Conservation (phyloP, 2,888 invertebrate genomes). For the Dynastes grantii region DNA sequence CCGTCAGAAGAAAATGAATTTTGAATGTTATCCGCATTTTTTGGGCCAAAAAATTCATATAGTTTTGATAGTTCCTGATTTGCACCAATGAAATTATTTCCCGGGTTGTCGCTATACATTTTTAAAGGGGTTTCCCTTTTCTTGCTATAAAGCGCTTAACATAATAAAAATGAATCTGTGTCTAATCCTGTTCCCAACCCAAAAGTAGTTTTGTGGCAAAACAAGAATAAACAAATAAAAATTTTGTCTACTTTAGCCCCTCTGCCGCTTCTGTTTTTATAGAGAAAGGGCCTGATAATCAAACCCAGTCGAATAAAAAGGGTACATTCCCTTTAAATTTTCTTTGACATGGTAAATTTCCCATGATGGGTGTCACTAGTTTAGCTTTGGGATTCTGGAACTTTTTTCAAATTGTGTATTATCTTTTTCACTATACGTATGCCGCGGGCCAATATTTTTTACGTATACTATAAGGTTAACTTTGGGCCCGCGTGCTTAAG, state of each 20-base stretch:
- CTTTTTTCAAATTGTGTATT: too few relatives aligned
- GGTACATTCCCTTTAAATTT: background rate
- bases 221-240: background rate
- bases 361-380: slow-evolving; percentile 20
- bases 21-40: background rate
- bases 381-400: too few relatives aligned
- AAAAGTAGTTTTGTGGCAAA: too few relatives aligned
- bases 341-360: slow-evolving; percentile 3
- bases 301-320: background rate
- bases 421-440: background rate
- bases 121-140: slow-evolving; percentile 1
- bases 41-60: background rate
- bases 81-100: slow-evolving; percentile 6
- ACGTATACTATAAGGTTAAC: background rate
- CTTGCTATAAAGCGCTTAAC: slow-evolving; percentile 7
- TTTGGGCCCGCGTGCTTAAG: slow-evolving; percentile 32
- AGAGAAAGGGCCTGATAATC: background rate
- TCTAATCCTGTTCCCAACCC: too few relatives aligned
- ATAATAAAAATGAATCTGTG: background rate
- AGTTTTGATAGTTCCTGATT: slow-evolving; percentile 10
- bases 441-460: slow-evolving; percentile 2
- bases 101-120: slow-evolving; percentile 11
- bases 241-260: background rate
- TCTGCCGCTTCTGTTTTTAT: background rate
- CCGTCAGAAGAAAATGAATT: background rate